Base-by-base conservation (phyloP, 1,140 invertebrate genomes). In the Armadillidium nasatum region DNA sequence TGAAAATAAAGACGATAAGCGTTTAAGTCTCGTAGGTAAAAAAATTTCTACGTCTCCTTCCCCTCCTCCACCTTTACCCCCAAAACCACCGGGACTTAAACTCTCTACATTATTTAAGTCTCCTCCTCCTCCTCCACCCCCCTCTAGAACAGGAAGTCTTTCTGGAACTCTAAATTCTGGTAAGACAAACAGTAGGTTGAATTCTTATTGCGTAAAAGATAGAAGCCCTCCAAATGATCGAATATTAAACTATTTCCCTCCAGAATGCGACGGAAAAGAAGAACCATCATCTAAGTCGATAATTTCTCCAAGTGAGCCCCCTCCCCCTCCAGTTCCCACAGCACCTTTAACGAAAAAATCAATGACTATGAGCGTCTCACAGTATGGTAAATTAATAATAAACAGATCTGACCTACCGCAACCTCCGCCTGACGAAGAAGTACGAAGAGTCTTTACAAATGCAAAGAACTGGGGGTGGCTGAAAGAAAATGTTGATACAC, bases 371-470 rank as follows among this genome's bases (percentile, higher is more conserved):
- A 78, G 76, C 23, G 71, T 76, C 15, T 74, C 79, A 13, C 54
- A 76, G 4, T 80, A 74, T 46, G 79, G 79, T 13, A 80, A 78
- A 72, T 68, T 80, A 43, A 74, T 80, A 50, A 76, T 80, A 13
- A 74, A 76, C 45, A 72, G 79, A 13, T 76, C 74, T 43, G 79
- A 80, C 43, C 66, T 80, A 13, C 74, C 79, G 15, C 68, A 78
- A 4, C 77, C 75, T 13, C 66, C 72, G 21, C 76, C 79, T 43
- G 74, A 78, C 13, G 79, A 80, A 46, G 79, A 80, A 68, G 66
- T 80, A 43, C 71, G 79, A 46, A 54, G 45, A 23, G 72, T 73
- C 15, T 80, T 80, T 74, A 68, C 21, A 19, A 78, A 74, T 67
- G 75, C 71, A n/a, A 76, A 78, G 60, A 73, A 76, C 50, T 80